phyloP scores from a whole-genome alignment of 2,797 vertebrate species.

The Thalassophryne amazonica region DNA sequence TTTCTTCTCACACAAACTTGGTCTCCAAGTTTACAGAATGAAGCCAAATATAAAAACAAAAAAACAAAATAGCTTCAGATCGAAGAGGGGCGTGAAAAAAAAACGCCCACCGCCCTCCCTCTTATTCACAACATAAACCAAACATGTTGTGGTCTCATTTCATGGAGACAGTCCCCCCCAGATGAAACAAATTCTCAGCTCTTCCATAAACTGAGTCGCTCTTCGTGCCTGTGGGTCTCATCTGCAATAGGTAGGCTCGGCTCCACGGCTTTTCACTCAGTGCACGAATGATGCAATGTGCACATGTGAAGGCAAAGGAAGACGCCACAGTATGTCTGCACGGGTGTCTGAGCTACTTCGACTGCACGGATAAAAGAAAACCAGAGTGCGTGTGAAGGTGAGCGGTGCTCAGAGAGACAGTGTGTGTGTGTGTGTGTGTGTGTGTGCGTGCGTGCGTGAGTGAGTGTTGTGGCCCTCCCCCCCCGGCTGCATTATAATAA shows the following conservation, averaged over 20 bases:
- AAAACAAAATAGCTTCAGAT: conserved; percentile 3
- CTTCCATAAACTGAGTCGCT: conserved; percentile 24
- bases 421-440: conserved; percentile 30
- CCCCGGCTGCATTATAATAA: conserved; percentile 67
- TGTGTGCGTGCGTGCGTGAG: conserved; percentile 27
- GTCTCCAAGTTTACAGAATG: conserved; percentile 22
- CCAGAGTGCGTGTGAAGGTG: conserved; percentile 39
- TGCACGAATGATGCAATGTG: conserved; percentile 16
- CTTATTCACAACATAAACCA: neutral
- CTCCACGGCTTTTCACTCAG: conserved; percentile 12
- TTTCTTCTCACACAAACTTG: conserved; percentile 19
- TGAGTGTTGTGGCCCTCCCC: conserved; percentile 53
- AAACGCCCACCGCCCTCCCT: conserved; percentile 13
- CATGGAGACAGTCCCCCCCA: neutral
- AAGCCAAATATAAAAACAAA: neutral
- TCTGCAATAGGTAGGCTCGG: conserved; percentile 14
- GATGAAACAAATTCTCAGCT: conserved; percentile 14
- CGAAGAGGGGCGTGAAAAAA: neutral
- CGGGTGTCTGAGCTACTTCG: conserved; percentile 38
- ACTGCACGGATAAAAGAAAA: conserved; percentile 55
- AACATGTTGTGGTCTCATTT: conserved; percentile 11
- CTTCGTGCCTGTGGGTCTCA: conserved; percentile 12
- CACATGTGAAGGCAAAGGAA: conserved; percentile 22
- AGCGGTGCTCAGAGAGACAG: conserved; percentile 27
- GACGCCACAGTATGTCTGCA: conserved; percentile 32